These are phyloP conservation scores for Peribatodes rhomboidaria DNA, from an alignment of 2,888 invertebrate genomes.

Conservation along the genomic window DNA sequence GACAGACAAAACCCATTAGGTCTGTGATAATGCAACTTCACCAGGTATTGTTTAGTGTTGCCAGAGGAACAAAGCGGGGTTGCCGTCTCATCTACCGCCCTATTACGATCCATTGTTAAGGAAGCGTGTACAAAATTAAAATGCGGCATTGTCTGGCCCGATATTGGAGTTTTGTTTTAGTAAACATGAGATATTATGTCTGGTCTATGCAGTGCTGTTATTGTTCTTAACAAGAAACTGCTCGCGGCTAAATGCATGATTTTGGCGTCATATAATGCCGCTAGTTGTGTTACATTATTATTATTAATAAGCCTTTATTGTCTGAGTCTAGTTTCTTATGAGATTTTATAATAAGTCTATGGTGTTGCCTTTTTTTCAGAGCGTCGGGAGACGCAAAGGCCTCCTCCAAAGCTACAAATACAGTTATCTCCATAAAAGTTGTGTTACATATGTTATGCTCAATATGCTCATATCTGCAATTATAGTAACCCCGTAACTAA, in stretches of 20 bases:
- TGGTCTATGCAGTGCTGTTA: constrained; percentile 27
- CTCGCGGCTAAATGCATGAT: constrained; percentile 15
- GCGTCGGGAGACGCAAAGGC: too few species aligned
- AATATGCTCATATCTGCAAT: background rate
- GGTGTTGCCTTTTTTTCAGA: too few species aligned
- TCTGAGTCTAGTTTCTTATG: too few species aligned
- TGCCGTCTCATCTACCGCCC: constrained; percentile 80
- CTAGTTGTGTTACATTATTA: background rate
- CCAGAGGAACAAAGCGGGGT: constrained; percentile 77
- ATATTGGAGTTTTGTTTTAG: constrained; percentile 70
- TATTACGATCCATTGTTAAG: constrained; percentile 78
- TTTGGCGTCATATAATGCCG: background rate
- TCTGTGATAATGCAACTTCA: constrained; percentile 85
- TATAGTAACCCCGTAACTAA: background rate
- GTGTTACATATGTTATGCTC: too few species aligned
- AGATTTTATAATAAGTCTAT: too few species aligned
- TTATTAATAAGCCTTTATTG: background rate
- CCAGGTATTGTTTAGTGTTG: constrained; percentile 83
- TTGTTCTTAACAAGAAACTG: constrained; percentile 32
- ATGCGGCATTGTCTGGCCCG: constrained; percentile 79
- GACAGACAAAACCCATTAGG: constrained; percentile 83
- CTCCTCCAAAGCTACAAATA: too few species aligned
- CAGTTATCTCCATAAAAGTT: too few species aligned
- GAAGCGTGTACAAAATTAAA: constrained; percentile 80
- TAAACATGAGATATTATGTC: constrained; percentile 53